Evolutionary conservation across 2,113 vertebrate species (phyloP).

Genomic region (Pseudonaja textilis): DNA sequence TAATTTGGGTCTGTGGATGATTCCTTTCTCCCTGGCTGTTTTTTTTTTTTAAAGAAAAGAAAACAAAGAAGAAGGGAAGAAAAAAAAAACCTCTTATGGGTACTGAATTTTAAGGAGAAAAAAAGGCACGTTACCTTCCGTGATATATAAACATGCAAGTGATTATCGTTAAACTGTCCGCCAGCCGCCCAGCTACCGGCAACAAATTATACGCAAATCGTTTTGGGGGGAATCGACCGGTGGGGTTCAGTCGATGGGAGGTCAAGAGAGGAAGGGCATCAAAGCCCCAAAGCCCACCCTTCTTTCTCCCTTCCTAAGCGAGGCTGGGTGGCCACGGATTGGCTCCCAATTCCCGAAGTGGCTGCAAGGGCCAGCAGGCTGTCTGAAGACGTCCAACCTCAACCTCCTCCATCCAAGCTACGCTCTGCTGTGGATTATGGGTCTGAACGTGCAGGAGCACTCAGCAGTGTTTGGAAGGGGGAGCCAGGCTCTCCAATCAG

Average conservation of each 20-base stretch:
- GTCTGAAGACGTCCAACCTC: background rate
- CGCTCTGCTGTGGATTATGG: background rate
- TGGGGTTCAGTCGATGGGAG: background rate
- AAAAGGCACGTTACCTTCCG: slow-evolving; percentile 30
- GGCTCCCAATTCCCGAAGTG: no score
- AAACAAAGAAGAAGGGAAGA: no score
- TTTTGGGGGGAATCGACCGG: slow-evolving; percentile 28
- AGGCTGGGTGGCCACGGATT: no score
- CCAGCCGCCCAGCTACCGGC: slow-evolving; percentile 41
- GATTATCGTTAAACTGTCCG: slow-evolving; percentile 66
- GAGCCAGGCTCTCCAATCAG: background rate
- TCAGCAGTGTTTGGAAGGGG: background rate
- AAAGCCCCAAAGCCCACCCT: background rate
- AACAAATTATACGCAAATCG: slow-evolving; percentile 52
- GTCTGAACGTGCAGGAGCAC: background rate
- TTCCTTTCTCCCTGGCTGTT: background rate
- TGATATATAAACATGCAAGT: slow-evolving; percentile 57
- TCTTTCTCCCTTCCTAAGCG: background rate
- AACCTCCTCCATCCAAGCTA: background rate
- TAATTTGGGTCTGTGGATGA: slow-evolving; percentile 50
- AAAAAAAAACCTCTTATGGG: background rate
- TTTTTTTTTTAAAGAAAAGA: background rate
- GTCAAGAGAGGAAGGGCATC: background rate
- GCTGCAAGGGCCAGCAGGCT: background rate
- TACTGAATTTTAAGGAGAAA: slow-evolving; percentile 44